phyloP scores from a whole-genome alignment of 2,113 vertebrate species.

The Stegastes partitus region DNA sequence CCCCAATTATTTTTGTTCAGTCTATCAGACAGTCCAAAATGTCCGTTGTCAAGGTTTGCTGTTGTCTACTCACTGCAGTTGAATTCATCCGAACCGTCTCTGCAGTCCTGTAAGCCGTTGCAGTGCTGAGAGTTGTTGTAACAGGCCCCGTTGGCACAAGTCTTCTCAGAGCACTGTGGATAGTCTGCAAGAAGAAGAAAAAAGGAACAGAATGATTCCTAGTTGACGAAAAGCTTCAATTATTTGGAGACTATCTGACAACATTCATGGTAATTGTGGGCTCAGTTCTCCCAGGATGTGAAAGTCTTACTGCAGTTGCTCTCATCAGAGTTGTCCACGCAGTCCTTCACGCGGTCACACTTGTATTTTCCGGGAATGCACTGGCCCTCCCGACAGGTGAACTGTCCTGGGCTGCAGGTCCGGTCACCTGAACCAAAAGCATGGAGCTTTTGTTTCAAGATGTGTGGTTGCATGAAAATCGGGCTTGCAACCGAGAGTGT shows the following conservation, averaged over 20 bases:
- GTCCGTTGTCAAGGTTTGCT: too few species aligned
- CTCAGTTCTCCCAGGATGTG: not conserved
- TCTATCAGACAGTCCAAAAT: too few species aligned
- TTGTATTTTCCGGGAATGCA: slow-evolving; percentile 79
- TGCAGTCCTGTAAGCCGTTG: slow-evolving; percentile 79
- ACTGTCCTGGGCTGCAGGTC: slow-evolving; percentile 82
- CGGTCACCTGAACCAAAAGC: slow-evolving; percentile 60
- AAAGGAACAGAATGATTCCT: not conserved
- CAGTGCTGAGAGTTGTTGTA: slow-evolving; percentile 81
- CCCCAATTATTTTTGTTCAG: too few species aligned
- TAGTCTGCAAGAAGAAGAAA: slow-evolving; percentile 69
- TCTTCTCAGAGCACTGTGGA: slow-evolving; percentile 78
- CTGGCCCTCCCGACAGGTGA: slow-evolving; percentile 82
- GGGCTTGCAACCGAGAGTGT: too few species aligned
- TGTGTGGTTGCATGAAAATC: too few species aligned
- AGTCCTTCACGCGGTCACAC: slow-evolving; percentile 82
- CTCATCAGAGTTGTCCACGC: slow-evolving; percentile 83
- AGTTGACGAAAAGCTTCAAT: not conserved
- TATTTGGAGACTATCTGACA: not conserved
- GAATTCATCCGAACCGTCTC: slow-evolving; percentile 84
- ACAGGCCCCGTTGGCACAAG: slow-evolving; percentile 82
- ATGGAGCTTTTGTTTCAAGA: not conserved
- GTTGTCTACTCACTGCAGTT: slow-evolving; percentile 80
- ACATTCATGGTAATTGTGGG: too few species aligned
- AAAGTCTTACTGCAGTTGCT: slow-evolving; percentile 81